Evolutionary conservation across 2,113 vertebrate genomes (phyloP).

Genomic region (Calidris pugnax): DNA sequence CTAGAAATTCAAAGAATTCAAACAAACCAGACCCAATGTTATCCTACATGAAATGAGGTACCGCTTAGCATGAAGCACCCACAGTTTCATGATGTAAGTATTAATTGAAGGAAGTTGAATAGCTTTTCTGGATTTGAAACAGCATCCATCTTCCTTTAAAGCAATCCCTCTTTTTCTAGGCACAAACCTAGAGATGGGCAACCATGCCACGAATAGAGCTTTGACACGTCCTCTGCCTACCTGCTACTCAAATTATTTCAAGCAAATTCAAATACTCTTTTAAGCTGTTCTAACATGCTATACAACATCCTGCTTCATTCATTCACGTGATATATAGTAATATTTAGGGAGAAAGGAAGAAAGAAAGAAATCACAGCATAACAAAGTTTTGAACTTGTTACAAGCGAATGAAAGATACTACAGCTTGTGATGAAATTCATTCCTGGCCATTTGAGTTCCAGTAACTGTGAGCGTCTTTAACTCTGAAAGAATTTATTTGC

Average conservation of each 20-base stretch:
- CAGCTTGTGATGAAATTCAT: background rate
- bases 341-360: background rate
- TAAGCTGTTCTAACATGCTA: background rate
- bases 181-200: background rate
- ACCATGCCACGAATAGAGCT: background rate
- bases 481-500: background rate
- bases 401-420: background rate
- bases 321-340: background rate
- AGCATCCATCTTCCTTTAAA: background rate
- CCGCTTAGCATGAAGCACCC: background rate
- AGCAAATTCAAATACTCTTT: background rate
- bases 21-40: background rate
- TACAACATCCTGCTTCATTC: background rate
- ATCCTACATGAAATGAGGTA: background rate
- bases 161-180: background rate
- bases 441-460: background rate
- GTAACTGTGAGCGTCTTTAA: background rate
- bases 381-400: background rate
- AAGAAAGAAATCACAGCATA: background rate
- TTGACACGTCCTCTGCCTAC: background rate
- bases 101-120: background rate
- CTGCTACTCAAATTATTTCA: background rate
- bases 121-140: background rate
- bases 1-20: background rate
- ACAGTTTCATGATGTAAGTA: accelerated